Evolutionary conservation across 2,797 vertebrate species (phyloP).

Genomic region (Chelidonichthys spinosus): DNA sequence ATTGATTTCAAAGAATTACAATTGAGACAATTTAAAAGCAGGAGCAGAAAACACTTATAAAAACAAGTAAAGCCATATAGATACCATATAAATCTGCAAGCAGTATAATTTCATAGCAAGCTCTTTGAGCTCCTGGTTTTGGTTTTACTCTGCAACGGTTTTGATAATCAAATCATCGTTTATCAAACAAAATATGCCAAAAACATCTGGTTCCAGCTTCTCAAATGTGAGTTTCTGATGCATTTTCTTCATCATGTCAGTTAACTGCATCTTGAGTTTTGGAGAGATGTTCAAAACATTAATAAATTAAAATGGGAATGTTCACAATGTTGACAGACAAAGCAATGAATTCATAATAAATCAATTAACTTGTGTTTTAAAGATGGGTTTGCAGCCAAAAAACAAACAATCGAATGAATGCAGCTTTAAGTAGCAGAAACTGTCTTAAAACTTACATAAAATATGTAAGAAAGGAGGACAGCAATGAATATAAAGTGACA

Average conservation of each 20-base stretch:
- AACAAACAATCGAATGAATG: not conserved
- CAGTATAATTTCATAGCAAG: not conserved
- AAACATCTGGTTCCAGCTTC: not conserved
- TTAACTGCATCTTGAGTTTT: not conserved
- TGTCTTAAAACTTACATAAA: not conserved
- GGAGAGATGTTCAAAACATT: not conserved
- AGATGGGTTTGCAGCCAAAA: not conserved
- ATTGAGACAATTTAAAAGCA: not conserved
- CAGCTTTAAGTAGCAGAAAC: constrained; percentile 1
- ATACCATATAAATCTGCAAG: not conserved
- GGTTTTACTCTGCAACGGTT: not conserved
- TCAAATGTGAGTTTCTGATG: not conserved
- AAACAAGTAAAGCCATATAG: no score
- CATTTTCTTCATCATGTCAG: not conserved
- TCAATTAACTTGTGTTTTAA: not conserved
- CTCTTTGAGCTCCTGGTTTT: not conserved
- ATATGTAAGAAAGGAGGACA: not conserved
- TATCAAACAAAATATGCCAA: not conserved
- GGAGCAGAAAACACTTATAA: not conserved
- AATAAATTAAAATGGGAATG: not conserved
- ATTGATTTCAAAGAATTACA: not conserved
- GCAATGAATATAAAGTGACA: not conserved
- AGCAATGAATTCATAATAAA: no score
- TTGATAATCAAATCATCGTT: not conserved
- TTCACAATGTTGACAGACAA: not conserved